These are phyloP conservation scores for Parapristionchus giblindavisi DNA, from an alignment of 2,888 invertebrate genomes.

Conservation along the genomic window DNA sequence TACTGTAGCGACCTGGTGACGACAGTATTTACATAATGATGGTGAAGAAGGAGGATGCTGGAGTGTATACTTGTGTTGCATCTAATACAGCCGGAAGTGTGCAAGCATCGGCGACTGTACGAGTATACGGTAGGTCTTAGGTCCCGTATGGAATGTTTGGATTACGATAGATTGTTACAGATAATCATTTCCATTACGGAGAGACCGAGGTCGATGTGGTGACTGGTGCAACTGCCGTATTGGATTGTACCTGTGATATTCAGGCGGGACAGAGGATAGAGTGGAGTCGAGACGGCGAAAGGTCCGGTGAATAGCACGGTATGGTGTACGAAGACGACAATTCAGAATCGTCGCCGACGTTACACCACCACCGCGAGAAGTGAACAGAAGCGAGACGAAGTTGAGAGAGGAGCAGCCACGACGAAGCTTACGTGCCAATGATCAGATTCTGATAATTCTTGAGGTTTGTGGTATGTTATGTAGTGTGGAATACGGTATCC, in stretches of 20 bases:
- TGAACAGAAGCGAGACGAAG: not conserved
- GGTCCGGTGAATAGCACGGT: not conserved
- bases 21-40: constrained; percentile 30
- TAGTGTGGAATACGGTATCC: not conserved
- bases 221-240: not conserved
- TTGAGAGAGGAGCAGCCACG: constrained; percentile 21
- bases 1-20: constrained; percentile 24
- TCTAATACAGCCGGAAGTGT: constrained; percentile 23
- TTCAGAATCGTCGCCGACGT: constrained; percentile 16
- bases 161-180: not conserved
- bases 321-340: not conserved
- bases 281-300: constrained; percentile 28
- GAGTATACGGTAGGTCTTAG: constrained; percentile 27
- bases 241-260: constrained; percentile 33
- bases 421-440: constrained; percentile 18
- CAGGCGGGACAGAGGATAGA: constrained; percentile 36
- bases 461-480: constrained; percentile 1
- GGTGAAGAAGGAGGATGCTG: constrained; percentile 32
- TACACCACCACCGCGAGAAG: not conserved
- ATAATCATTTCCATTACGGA: constrained; percentile 28
- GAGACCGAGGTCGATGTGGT: not conserved
- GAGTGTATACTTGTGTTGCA: constrained; percentile 38
- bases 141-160: not conserved
- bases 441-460: constrained; percentile 32
- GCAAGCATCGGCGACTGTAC: constrained; percentile 33